A percentile compares a stretch with the other conserved stretches of the same genome.
Conservation (phyloP, 2,888 invertebrate genomes). For the Keiferia lycopersicella region DNA sequence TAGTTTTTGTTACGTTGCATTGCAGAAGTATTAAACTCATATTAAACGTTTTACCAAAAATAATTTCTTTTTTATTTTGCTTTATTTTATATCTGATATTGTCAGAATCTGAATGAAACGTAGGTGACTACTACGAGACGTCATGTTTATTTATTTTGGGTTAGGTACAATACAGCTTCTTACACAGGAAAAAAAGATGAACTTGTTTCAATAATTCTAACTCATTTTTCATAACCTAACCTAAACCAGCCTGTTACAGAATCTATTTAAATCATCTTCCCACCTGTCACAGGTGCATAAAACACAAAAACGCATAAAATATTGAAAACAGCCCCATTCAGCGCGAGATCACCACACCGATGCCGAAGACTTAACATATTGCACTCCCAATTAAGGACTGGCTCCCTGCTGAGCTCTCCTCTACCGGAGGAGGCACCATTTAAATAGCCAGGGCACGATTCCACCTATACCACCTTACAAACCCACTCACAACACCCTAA, state of each 20-base stretch:
- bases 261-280: slow-evolving; percentile 1
- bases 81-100: no score
- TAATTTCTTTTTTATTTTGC: no score
- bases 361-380: slow-evolving; percentile 70
- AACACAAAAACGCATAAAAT: slow-evolving; percentile 21
- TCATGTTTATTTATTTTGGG: no score
- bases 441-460: slow-evolving; percentile 73
- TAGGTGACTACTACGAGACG: no score
- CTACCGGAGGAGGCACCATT: slow-evolving; percentile 67
- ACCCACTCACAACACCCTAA: slow-evolving; percentile 31
- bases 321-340: slow-evolving; percentile 43
- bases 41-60: no score
- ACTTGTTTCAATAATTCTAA: no score
- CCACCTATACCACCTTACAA: slow-evolving; percentile 50
- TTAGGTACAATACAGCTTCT: no score
- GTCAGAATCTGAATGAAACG: no score
- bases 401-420: slow-evolving; percentile 71
- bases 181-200: no score
- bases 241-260: neutral
- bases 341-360: slow-evolving; percentile 43
- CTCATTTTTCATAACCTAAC: no score
- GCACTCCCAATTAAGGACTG: slow-evolving; percentile 75
- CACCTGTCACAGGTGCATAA: slow-evolving; percentile 23
- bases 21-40: no score
- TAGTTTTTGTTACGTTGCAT: no score